phyloP scores from a whole-genome alignment of 2,888 invertebrate species.

The Autographa gamma region DNA sequence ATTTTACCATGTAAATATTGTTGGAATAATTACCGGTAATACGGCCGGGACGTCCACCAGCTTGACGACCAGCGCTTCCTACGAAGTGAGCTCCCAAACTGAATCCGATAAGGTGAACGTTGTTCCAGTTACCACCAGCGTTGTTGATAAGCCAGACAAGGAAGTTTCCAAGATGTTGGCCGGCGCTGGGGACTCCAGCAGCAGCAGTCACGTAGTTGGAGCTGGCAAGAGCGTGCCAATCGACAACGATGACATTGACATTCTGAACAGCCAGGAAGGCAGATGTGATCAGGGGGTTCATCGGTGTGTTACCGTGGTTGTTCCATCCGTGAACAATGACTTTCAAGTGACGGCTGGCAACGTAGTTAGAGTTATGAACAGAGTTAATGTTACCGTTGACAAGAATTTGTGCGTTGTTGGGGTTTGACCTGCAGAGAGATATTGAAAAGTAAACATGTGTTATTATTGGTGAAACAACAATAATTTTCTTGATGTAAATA shows the following conservation, averaged over 20 bases:
- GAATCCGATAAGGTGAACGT: conserved; percentile 77
- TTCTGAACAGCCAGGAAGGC: conserved; percentile 71
- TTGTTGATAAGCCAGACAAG: conserved; percentile 72
- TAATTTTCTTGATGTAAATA: no score
- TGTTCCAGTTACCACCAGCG: conserved; percentile 74
- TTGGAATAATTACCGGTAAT: conserved; percentile 69
- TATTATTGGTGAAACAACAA: neutral
- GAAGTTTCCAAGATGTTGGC: conserved; percentile 72
- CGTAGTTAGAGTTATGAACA: conserved; percentile 68
- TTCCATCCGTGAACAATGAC: conserved; percentile 79
- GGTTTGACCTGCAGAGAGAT: conserved; percentile 65
- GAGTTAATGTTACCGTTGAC: conserved; percentile 64
- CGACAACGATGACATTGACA: conserved; percentile 74
- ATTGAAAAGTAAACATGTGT: neutral
- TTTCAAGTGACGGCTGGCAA: conserved; percentile 63
- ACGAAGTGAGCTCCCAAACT: conserved; percentile 81
- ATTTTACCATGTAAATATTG: neutral
- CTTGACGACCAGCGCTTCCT: conserved; percentile 72
- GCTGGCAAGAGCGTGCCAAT: conserved; percentile 70
- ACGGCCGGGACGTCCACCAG: conserved; percentile 64
- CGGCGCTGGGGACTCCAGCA: conserved; percentile 68
- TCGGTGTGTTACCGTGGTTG: conserved; percentile 65
- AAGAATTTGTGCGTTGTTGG: conserved; percentile 62
- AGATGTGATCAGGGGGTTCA: conserved; percentile 67
- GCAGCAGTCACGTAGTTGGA: conserved; percentile 60